These are phyloP conservation scores for Dasysyrphus albostriatus DNA, from an alignment of 2,888 invertebrate genomes.

Conservation along the genomic window DNA sequence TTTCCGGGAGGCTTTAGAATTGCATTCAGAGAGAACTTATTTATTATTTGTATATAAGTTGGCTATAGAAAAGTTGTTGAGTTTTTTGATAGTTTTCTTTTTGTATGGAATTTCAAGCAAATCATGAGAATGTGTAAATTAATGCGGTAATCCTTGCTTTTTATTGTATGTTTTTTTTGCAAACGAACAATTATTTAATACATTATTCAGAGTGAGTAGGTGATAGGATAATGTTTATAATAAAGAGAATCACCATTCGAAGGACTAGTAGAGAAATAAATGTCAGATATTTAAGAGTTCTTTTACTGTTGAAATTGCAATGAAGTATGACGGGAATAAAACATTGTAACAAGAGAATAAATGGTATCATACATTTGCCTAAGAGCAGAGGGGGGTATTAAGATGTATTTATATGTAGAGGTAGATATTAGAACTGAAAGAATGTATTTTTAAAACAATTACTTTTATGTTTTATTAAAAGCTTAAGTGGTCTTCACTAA, in stretches of 20 bases:
- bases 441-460: no score
- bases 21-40: slow-evolving; percentile 9
- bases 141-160: not conserved
- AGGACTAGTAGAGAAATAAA: not conserved
- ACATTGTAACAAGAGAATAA: no score
- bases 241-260: not conserved
- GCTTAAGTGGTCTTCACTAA: no score
- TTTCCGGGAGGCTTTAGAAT: slow-evolving; percentile 46
- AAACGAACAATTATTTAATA: not conserved
- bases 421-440: no score
- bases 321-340: no score
- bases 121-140: slow-evolving; percentile 5
- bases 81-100: slow-evolving; percentile 20
- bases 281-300: not conserved
- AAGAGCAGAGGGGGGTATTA: no score
- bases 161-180: not conserved
- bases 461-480: no score
- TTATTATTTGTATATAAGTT: slow-evolving; percentile 3
- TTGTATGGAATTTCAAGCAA: slow-evolving; percentile 12
- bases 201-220: not conserved
- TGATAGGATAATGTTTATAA: not conserved
- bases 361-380: no score
- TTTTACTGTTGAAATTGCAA: not conserved
- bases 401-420: no score
- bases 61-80: not conserved